These are phyloP conservation scores for Lordiphosa mommai DNA, from an alignment of 1,140 invertebrate species.

Conservation along the genomic window DNA sequence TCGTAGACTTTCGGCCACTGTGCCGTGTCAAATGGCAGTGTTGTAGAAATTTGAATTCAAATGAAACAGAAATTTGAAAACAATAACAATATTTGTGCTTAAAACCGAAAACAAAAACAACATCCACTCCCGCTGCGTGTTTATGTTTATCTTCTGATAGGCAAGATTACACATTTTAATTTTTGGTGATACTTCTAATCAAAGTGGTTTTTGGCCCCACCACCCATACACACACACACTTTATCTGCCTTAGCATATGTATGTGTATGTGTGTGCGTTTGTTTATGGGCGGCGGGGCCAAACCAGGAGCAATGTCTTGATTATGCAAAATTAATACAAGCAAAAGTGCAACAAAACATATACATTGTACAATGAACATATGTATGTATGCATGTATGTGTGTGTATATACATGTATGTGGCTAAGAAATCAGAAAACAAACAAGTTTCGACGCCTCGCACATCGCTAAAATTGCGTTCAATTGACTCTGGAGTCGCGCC, in stretches of 20 bases:
- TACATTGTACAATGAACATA: constrained; percentile 6
- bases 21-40: not conserved
- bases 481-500: constrained; percentile 13
- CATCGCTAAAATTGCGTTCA: constrained; percentile 13
- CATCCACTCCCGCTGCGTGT: constrained; percentile 12
- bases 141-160: constrained; percentile 46
- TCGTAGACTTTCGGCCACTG: no score
- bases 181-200: constrained; percentile 46
- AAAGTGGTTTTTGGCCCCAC: constrained; percentile 28
- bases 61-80: not conserved
- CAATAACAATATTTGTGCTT: no score
- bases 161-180: constrained; percentile 48
- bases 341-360: constrained; percentile 29
- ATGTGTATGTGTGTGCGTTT: constrained; percentile 21
- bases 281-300: constrained; percentile 26
- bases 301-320: constrained; percentile 35
- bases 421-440: constrained; percentile 22
- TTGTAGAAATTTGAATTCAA: not conserved
- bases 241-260: not conserved
- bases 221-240: constrained; percentile 1
- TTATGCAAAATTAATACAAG: constrained; percentile 57
- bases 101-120: no score
- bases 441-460: constrained; percentile 52
- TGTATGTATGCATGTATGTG: constrained; percentile 3
- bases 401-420: constrained; percentile 2